A percentile compares a stretch with the other conserved stretches of the same genome.
Evolutionary conservation across 2,797 vertebrate species (phyloP).

Genomic region (Antennarius maculatus): DNA sequence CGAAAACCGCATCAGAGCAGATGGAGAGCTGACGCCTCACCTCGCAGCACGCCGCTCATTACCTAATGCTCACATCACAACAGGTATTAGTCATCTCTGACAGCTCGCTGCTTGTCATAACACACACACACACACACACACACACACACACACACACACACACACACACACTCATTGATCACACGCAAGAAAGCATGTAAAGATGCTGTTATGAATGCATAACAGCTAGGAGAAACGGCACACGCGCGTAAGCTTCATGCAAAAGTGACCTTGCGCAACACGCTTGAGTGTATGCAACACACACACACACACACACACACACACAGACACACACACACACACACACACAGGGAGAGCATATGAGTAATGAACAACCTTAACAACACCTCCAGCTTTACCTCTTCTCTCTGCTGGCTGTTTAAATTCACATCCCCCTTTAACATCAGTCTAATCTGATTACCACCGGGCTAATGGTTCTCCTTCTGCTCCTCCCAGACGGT

Average conservation of each 20-base stretch:
- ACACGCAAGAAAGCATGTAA: slow-evolving; percentile 3
- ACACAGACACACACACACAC: slow-evolving; percentile 37
- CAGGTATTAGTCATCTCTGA: slow-evolving; percentile 83
- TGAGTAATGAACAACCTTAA: slow-evolving; percentile 85
- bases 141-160: slow-evolving; percentile 15
- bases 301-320: slow-evolving; percentile 16
- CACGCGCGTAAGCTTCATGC: background rate
- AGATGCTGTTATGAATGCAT: slow-evolving; percentile 9
- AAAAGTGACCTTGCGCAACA: slow-evolving; percentile 57
- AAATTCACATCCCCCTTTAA: slow-evolving; percentile 87
- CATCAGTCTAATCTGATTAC: slow-evolving; percentile 88
- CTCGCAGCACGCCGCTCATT: slow-evolving; percentile 81
- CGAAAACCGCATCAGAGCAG: slow-evolving; percentile 68
- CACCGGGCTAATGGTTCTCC: slow-evolving; percentile 85
- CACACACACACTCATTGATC: slow-evolving; percentile 11
- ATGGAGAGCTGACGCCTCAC: slow-evolving; percentile 71
- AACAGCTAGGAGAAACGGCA: slow-evolving; percentile 17
- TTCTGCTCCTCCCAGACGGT: slow-evolving; percentile 95
- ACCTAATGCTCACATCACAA: slow-evolving; percentile 81
- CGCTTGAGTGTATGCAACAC: slow-evolving; percentile 43
- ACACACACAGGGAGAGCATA: slow-evolving; percentile 48
- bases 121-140: slow-evolving; percentile 33
- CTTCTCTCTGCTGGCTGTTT: slow-evolving; percentile 79
- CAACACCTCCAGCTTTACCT: slow-evolving; percentile 85
- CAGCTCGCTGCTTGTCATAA: slow-evolving; percentile 75